Percentiles rank a stretch among this genome's conserved stretches.
Evolutionary conservation across 2,888 invertebrate genomes (phyloP).

Genomic region (Lasioglossum lativentre): DNA sequence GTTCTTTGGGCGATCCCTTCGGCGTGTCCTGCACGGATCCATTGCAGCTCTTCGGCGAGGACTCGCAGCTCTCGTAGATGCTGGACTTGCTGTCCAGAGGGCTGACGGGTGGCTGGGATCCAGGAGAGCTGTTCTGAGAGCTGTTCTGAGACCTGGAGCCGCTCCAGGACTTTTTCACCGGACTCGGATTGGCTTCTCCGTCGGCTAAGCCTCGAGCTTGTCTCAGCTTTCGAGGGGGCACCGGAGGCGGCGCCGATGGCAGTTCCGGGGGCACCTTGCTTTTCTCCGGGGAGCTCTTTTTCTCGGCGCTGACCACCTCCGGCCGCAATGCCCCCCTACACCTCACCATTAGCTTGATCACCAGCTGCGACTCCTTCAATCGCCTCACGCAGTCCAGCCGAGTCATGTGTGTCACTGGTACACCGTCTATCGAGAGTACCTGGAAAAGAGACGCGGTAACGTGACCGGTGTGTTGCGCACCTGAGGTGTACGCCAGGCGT

Average conservation of each 20-base stretch:
- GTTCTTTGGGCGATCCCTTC: conserved; percentile 68
- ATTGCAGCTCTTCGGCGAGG: conserved; percentile 72
- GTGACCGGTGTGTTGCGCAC: conserved; percentile 28
- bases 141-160: conserved; percentile 65
- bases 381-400: conserved; percentile 94
- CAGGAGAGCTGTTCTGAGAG: conserved; percentile 61
- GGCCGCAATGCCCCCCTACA: conserved; percentile 85
- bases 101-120: conserved; percentile 42
- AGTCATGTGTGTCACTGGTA: conserved; percentile 92
- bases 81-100: conserved; percentile 65
- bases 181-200: conserved; percentile 81
- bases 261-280: conserved; percentile 84
- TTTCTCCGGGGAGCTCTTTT: conserved; percentile 79
- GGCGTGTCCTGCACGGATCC: conserved; percentile 63
- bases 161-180: conserved; percentile 76
- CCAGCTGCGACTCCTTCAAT: conserved; percentile 94
- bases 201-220: conserved; percentile 80
- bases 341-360: conserved; percentile 90
- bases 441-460: conserved; percentile 56
- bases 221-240: conserved; percentile 90
- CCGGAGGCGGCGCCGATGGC: conserved; percentile 90
- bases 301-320: conserved; percentile 84
- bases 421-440: conserved; percentile 93
- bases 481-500: conserved; percentile 9
- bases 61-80: conserved; percentile 75